phyloP scores from a whole-genome alignment of 1,140 invertebrate genomes.

The Neodiprion pinetum region DNA sequence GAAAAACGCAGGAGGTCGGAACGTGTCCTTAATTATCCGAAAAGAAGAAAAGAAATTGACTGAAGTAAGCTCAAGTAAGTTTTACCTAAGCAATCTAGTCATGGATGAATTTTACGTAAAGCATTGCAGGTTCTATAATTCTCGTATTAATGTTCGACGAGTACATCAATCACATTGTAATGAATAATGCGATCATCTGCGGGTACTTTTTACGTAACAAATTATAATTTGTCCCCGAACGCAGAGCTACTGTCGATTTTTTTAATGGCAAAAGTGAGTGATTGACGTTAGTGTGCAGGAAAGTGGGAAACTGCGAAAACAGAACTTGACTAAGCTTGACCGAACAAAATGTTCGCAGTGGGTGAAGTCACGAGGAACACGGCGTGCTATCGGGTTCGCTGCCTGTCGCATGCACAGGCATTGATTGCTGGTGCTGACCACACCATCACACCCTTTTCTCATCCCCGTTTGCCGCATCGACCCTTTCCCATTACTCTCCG shows the following conservation, averaged over 20 bases:
- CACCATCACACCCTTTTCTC: conserved; percentile 40
- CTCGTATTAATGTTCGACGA: too few species aligned
- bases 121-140: too few species aligned
- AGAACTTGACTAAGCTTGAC: background rate
- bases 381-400: conserved; percentile 41
- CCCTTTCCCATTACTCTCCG: conserved; percentile 6
- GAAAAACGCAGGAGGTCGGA: too few species aligned
- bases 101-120: too few species aligned
- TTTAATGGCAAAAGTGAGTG: background rate
- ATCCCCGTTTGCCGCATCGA: conserved; percentile 29
- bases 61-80: too few species aligned
- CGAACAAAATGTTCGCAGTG: conserved; percentile 8
- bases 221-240: too few species aligned
- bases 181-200: too few species aligned
- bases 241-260: background rate
- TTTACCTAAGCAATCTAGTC: too few species aligned
- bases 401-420: conserved; percentile 39
- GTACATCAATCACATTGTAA: too few species aligned
- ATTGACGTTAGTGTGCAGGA: background rate
- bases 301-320: background rate
- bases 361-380: conserved; percentile 11
- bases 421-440: conserved; percentile 47
- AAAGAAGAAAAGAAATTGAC: too few species aligned
- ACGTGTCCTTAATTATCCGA: too few species aligned
- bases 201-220: too few species aligned